Evolutionary conservation across 2,888 invertebrate genomes (phyloP).

Genomic region (Drosophila eohydei): DNA sequence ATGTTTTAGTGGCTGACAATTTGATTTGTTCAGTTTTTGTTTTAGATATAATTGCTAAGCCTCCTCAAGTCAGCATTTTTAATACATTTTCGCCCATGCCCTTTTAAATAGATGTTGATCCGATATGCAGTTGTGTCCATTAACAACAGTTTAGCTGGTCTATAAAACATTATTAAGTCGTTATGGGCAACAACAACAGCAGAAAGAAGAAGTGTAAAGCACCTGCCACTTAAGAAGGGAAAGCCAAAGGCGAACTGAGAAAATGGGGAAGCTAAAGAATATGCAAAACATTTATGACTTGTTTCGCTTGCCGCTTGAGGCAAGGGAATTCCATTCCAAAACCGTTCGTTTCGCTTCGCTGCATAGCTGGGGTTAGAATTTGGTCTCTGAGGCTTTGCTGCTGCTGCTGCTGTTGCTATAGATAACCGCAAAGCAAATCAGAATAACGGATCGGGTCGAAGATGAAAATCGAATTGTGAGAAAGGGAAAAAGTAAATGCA

Average conservation of each 20-base stretch:
- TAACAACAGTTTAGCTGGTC: not conserved
- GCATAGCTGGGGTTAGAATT: conserved; percentile 30
- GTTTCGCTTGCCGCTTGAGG: conserved; percentile 25
- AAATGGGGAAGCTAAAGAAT: not conserved
- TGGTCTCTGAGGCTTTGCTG: not conserved
- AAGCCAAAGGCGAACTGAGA: not conserved
- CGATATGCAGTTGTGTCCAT: not conserved
- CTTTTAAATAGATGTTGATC: too few relatives aligned
- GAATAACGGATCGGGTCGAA: conserved; percentile 14
- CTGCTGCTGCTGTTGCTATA: not conserved
- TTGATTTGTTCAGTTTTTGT: not conserved
- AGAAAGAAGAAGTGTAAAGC: conserved; percentile 11
- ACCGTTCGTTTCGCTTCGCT: conserved; percentile 37
- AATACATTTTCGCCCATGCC: too few relatives aligned
- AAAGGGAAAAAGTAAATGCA: conserved; percentile 8
- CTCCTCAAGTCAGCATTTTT: too few relatives aligned
- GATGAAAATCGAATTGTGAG: conserved; percentile 10
- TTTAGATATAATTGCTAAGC: too few relatives aligned
- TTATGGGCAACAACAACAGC: not conserved
- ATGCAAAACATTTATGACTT: conserved; percentile 31
- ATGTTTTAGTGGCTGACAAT: not conserved
- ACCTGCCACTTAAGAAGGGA: conserved; percentile 29
- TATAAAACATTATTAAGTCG: not conserved
- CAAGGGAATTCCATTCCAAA: conserved; percentile 12
- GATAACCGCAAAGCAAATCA: conserved; percentile 49